Percentiles rank a stretch among this genome's conserved stretches.
These are phyloP conservation scores for Saxidomus purpurata DNA, from an alignment of 1,140 invertebrate genomes.

Conservation along the genomic window DNA sequence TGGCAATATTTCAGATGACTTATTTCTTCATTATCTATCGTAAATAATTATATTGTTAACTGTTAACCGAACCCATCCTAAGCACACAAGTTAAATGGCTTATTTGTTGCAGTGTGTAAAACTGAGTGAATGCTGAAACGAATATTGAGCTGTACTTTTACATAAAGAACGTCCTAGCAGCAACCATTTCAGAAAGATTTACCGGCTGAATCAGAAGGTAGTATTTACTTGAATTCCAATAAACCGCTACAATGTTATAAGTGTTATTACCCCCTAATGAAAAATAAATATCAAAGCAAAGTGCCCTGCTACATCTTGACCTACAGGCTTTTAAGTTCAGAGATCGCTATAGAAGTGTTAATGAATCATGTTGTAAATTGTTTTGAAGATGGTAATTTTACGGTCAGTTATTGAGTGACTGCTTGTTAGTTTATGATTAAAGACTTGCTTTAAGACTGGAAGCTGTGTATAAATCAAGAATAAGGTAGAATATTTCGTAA, in stretches of 20 bases:
- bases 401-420: background rate
- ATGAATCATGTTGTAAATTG: background rate
- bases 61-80: too few species aligned
- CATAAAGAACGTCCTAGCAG: background rate
- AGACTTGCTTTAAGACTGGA: too few species aligned
- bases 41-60: too few species aligned
- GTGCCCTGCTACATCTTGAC: background rate
- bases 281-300: constrained; percentile 2
- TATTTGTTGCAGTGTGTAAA: background rate
- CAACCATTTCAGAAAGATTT: too few species aligned
- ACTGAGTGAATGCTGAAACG: background rate
- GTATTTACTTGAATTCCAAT: too few species aligned
- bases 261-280: background rate
- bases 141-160: background rate
- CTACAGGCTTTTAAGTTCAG: background rate
- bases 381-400: background rate
- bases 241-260: background rate
- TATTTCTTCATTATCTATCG: too few species aligned
- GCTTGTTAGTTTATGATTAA: constrained; percentile 29
- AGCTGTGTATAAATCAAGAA: too few species aligned
- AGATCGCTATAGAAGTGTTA: background rate
- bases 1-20: too few species aligned
- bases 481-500: too few species aligned
- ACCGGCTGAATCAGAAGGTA: too few species aligned
- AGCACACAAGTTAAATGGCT: background rate